A percentile compares a stretch with the other conserved stretches of the same genome.
Evolutionary conservation across 2,888 invertebrate species (phyloP).

Genomic region (Monoplex corrugatus): DNA sequence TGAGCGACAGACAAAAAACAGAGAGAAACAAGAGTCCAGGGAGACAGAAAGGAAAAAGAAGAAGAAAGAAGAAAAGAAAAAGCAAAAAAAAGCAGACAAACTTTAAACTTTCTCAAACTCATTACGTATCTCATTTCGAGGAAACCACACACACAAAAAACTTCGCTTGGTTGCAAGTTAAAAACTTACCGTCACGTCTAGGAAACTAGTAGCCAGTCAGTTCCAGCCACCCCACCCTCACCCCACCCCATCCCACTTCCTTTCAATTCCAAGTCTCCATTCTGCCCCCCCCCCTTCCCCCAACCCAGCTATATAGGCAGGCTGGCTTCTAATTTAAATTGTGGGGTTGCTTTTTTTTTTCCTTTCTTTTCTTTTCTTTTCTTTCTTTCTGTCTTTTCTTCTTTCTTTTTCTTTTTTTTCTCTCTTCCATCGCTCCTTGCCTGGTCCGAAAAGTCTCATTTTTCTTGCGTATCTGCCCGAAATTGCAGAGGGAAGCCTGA

Average conservation of each 20-base stretch:
- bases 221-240: too few relatives aligned
- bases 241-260: too few relatives aligned
- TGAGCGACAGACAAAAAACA: too few relatives aligned
- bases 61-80: neutral
- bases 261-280: too few relatives aligned
- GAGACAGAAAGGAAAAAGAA: neutral
- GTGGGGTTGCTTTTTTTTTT: slow-evolving; percentile 22
- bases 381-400: neutral
- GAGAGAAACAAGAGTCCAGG: too few relatives aligned
- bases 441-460: slow-evolving; percentile 23
- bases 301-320: too few relatives aligned
- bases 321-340: slow-evolving; percentile 41
- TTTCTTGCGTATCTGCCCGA: slow-evolving; percentile 46
- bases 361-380: slow-evolving; percentile 5
- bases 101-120: neutral
- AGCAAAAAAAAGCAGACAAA: neutral
- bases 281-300: too few relatives aligned
- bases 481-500: slow-evolving; percentile 45
- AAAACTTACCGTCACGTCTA: neutral
- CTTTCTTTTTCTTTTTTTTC: too few relatives aligned
- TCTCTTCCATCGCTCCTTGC: too few relatives aligned
- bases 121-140: slow-evolving; percentile 14
- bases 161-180: neutral
- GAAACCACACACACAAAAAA: neutral
- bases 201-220: too few relatives aligned